These are phyloP conservation scores for Seriola rivoliana DNA, from an alignment of 2,113 vertebrate genomes.

Conservation along the genomic window DNA sequence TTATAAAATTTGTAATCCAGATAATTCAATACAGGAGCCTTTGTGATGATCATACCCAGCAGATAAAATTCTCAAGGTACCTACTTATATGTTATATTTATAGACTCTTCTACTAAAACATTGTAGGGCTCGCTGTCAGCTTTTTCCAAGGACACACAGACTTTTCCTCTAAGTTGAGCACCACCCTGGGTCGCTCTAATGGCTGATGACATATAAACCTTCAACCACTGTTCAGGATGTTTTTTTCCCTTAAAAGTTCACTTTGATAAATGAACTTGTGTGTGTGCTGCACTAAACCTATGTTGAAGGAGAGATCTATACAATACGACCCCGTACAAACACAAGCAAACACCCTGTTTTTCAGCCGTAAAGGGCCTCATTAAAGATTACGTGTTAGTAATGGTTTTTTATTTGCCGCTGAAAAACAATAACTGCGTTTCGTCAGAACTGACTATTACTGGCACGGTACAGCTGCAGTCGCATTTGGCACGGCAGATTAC, in stretches of 20 bases:
- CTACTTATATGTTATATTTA: slow-evolving; percentile 54
- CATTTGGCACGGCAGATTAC: slow-evolving; percentile 34
- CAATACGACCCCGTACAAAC: slow-evolving; percentile 1
- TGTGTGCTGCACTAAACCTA: slow-evolving; percentile 8
- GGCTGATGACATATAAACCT: slow-evolving; percentile 65
- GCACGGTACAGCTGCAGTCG: slow-evolving; percentile 1
- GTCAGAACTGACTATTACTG: slow-evolving; percentile 7
- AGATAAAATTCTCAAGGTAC: too few species aligned
- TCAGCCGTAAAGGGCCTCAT: not conserved
- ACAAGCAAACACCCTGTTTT: slow-evolving; percentile 1
- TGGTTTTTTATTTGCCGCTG: slow-evolving; percentile 1
- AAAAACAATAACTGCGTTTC: slow-evolving; percentile 28
- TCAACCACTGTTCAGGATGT: slow-evolving; percentile 48
- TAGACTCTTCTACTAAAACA: slow-evolving; percentile 44
- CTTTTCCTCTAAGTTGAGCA: slow-evolving; percentile 35
- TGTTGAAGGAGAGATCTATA: slow-evolving; percentile 38
- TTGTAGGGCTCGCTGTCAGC: slow-evolving; percentile 25
- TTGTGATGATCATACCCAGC: too few species aligned
- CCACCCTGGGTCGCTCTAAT: slow-evolving; percentile 47
- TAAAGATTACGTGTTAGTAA: slow-evolving; percentile 4
- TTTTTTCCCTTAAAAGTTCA: slow-evolving; percentile 58
- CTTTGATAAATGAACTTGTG: slow-evolving; percentile 66
- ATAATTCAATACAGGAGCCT: not conserved
- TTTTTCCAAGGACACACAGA: slow-evolving; percentile 49
- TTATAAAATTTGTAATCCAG: not conserved